Evolutionary conservation across 2,113 vertebrate species (phyloP).

Genomic region (Labeo catla): DNA sequence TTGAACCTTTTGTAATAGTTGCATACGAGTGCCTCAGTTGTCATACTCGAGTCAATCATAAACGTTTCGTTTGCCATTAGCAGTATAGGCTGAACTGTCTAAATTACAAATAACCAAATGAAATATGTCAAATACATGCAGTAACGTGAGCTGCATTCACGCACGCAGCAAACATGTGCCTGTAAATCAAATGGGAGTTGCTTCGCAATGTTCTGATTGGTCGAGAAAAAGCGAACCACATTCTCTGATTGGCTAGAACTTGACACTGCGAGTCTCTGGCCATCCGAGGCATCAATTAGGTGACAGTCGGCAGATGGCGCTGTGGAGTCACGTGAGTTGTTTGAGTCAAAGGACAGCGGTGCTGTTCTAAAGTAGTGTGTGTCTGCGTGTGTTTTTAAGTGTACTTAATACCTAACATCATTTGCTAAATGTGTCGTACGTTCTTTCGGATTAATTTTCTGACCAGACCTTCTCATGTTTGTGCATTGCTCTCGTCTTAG

Average conservation of each 20-base stretch:
- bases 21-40: too few species aligned
- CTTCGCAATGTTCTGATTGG: not conserved
- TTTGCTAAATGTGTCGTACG: not conserved
- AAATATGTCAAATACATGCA: not conserved
- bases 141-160: not conserved
- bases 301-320: conserved; percentile 18
- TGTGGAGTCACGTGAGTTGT: conserved; percentile 13
- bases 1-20: too few species aligned
- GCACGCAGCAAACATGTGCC: conserved; percentile 27
- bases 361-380: conserved; percentile 21
- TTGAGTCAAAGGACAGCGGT: conserved; percentile 6
- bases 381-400: conserved; percentile 30
- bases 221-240: not conserved
- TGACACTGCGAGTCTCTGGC: not conserved
- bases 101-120: not conserved
- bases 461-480: not conserved
- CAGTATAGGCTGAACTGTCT: not conserved
- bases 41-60: not conserved
- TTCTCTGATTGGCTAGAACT: conserved; percentile 7
- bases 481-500: not conserved
- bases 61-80: not conserved
- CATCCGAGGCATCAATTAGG: not conserved
- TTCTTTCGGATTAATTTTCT: not conserved
- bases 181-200: not conserved
- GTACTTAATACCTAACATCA: not conserved